Evolutionary conservation across 1,140 invertebrate species (phyloP).

Genomic region (Oedothorax gibbosus): DNA sequence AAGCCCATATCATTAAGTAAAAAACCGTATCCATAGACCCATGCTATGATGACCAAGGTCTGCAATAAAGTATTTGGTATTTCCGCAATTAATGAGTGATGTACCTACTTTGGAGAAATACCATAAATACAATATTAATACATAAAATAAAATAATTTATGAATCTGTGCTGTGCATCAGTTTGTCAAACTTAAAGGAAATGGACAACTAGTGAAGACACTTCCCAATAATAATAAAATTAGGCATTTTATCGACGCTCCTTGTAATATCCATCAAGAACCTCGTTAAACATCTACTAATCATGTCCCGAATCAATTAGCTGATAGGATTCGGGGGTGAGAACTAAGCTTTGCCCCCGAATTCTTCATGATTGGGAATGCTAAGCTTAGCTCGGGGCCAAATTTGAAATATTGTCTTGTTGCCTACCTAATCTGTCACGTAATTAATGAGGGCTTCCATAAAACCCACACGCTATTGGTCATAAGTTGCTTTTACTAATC

Average conservation of each 20-base stretch:
- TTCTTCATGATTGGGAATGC: slow-evolving; percentile 10
- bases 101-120: too few species aligned
- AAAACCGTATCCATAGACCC: too few species aligned
- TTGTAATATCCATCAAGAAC: slow-evolving; percentile 1
- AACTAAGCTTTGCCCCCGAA: slow-evolving; percentile 16
- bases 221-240: neutral
- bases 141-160: too few species aligned
- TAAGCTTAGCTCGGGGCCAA: neutral
- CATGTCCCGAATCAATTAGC: slow-evolving; percentile 54
- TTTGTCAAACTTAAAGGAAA: too few species aligned
- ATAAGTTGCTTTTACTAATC: slow-evolving; percentile 35
- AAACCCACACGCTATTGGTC: slow-evolving; percentile 49
- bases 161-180: too few species aligned
- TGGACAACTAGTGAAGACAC: neutral
- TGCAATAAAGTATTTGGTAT: too few species aligned
- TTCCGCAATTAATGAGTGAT: too few species aligned
- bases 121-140: too few species aligned
- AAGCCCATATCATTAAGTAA: too few species aligned
- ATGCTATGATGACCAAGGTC: too few species aligned
- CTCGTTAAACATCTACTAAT: slow-evolving; percentile 44
- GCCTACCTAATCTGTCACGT: slow-evolving; percentile 52
- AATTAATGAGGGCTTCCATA: slow-evolving; percentile 59
- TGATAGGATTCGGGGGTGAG: slow-evolving; percentile 1
- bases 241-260: slow-evolving; percentile 30
- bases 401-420: slow-evolving; percentile 51